Percentiles rank a stretch among this genome's conserved stretches.
These are phyloP conservation scores for Stomatorhinus walkeri DNA, from an alignment of 2,797 vertebrate species.

Conservation along the genomic window DNA sequence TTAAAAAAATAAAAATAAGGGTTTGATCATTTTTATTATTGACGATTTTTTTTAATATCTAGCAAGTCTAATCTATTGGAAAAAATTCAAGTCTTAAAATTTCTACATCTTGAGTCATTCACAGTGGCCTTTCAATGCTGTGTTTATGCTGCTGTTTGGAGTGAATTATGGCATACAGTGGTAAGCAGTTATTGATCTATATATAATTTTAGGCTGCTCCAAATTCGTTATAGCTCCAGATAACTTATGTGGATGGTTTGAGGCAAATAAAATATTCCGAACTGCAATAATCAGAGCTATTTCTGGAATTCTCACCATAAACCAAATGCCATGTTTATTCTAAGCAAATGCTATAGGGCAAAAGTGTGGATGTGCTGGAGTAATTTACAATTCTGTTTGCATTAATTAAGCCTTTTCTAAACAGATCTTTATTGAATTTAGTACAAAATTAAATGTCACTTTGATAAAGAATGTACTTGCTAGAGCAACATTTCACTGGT, in stretches of 20 bases:
- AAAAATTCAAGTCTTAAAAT: not conserved
- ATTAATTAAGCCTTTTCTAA: not conserved
- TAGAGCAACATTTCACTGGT: not conserved
- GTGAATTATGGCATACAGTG: not conserved
- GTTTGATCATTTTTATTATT: slow-evolving; percentile 26
- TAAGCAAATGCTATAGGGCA: not conserved
- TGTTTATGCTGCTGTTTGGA: not conserved
- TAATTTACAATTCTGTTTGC: not conserved
- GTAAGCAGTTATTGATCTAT: not conserved
- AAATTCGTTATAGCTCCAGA: not conserved
- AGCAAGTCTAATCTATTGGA: not conserved
- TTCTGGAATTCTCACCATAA: not conserved
- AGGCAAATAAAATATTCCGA: not conserved
- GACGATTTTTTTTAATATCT: not conserved
- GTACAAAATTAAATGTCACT: not conserved
- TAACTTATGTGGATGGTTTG: not conserved
- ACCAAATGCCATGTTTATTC: slow-evolving; percentile 4
- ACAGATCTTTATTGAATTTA: not conserved
- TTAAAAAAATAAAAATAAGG: slow-evolving; percentile 71
- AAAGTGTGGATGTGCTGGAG: not conserved
- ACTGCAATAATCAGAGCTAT: not conserved
- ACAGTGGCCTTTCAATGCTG: not conserved
- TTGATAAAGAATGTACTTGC: not conserved
- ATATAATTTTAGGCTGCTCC: not conserved
- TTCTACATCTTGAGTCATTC: not conserved